Percentiles rank a stretch among this genome's conserved stretches.
Conservation (phyloP, 2,888 invertebrate genomes). For the Acleris sparsana region DNA sequence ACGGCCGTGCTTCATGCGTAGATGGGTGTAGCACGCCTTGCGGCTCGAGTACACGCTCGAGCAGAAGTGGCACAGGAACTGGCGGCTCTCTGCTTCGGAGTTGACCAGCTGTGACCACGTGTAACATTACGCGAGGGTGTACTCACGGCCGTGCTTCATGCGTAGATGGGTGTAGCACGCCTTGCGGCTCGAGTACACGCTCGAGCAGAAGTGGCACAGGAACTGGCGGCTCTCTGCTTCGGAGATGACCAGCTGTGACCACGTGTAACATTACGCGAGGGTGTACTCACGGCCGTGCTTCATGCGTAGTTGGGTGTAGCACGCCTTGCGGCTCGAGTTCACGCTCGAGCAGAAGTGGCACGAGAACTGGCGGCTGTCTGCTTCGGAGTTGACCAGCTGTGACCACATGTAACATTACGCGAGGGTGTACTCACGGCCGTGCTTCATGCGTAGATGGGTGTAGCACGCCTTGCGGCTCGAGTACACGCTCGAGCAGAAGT, state of each 20-base stretch:
- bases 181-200: constrained; percentile 70
- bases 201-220: constrained; percentile 76
- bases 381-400: constrained; percentile 46
- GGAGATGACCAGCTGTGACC: constrained; percentile 38
- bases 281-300: constrained; percentile 71
- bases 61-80: no score
- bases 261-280: no score
- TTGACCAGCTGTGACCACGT: no score
- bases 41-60: no score
- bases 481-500: constrained; percentile 76
- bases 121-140: no score
- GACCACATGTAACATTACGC: neutral
- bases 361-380: constrained; percentile 63
- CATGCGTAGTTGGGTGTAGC: constrained; percentile 76
- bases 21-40: no score
- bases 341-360: constrained; percentile 77
- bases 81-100: no score
- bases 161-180: constrained; percentile 76
- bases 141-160: constrained; percentile 77
- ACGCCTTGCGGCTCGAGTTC: constrained; percentile 72
- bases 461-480: constrained; percentile 75
- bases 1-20: no score
- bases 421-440: constrained; percentile 62
- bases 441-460: constrained; percentile 76
- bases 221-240: constrained; percentile 63